Evolutionary conservation across 2,888 invertebrate genomes (phyloP).

Genomic region (Leptopilina syphax): DNA sequence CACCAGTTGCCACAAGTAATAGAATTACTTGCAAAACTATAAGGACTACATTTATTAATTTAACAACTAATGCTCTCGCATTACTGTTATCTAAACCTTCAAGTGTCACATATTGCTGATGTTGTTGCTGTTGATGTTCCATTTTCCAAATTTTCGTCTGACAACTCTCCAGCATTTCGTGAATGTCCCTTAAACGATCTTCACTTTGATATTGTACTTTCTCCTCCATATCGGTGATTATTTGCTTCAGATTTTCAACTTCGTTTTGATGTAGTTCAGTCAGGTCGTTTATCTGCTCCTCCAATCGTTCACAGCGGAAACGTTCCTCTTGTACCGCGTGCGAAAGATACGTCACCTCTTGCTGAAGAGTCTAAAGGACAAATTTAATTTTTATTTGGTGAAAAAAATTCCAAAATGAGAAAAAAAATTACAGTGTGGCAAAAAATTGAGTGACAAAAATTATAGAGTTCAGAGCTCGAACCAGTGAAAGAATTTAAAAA

Average conservation of each 20-base stretch:
- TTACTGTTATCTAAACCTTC: conserved; percentile 94
- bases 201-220: conserved; percentile 99
- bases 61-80: conserved; percentile 93
- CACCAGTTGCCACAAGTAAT: conserved; percentile 93
- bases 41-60: conserved; percentile 95
- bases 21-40: conserved; percentile 95
- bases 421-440: not conserved
- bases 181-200: conserved; percentile 96
- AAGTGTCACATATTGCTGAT: conserved; percentile 91
- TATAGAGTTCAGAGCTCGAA: too few species aligned
- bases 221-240: conserved; percentile 96
- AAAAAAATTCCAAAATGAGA: not conserved
- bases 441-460: too few species aligned
- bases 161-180: conserved; percentile 96
- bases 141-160: conserved; percentile 98
- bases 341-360: conserved; percentile 89
- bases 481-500: too few species aligned
- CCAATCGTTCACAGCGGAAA: conserved; percentile 91
- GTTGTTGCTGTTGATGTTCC: conserved; percentile 94
- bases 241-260: conserved; percentile 96
- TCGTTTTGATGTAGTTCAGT: conserved; percentile 98
- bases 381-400: not conserved
- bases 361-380: conserved; percentile 81
- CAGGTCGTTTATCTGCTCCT: conserved; percentile 98
- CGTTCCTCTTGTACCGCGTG: conserved; percentile 92